These are phyloP conservation scores for Latrodectus hesperus DNA, from an alignment of 2,888 invertebrate genomes.

Conservation along the genomic window DNA sequence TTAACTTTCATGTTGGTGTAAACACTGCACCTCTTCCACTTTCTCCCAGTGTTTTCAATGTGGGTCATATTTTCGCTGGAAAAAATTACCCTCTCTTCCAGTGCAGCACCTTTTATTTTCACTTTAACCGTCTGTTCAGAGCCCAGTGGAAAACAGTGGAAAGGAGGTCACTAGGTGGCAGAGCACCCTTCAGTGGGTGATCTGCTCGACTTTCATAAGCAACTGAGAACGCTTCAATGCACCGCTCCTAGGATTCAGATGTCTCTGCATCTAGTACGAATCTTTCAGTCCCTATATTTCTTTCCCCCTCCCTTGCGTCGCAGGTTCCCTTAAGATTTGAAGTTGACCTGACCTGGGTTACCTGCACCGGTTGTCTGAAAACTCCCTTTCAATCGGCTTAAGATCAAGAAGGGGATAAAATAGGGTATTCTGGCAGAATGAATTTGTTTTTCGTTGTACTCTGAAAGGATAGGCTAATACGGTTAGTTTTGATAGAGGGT, in stretches of 20 bases:
- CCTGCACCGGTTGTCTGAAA: not conserved
- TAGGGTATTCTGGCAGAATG: not conserved
- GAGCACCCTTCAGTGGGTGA: conserved; percentile 16
- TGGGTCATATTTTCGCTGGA: conserved; percentile 56
- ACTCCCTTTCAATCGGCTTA: not conserved
- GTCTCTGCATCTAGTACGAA: not conserved
- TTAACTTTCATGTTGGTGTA: conserved; percentile 51
- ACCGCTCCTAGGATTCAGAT: conserved; percentile 20
- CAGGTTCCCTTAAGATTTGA: conserved; percentile 41
- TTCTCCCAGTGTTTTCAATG: conserved; percentile 39
- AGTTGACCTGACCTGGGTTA: conserved; percentile 60
- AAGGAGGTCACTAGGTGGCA: conserved; percentile 59
- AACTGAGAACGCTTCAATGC: conserved; percentile 36
- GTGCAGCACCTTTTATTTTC: conserved; percentile 49
- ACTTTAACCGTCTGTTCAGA: conserved; percentile 21
- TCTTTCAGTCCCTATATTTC: not conserved
- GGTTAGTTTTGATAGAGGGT: not conserved
- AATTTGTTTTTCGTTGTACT: conserved; percentile 19
- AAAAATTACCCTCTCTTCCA: conserved; percentile 16
- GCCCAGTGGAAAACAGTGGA: conserved; percentile 25
- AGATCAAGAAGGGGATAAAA: conserved; percentile 25
- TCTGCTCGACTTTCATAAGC: conserved; percentile 23
- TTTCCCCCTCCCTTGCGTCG: not conserved
- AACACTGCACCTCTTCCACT: conserved; percentile 62
- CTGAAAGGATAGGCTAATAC: not conserved